Base-by-base conservation (phyloP, 2,888 invertebrate species). In the Lysandra coridon region DNA sequence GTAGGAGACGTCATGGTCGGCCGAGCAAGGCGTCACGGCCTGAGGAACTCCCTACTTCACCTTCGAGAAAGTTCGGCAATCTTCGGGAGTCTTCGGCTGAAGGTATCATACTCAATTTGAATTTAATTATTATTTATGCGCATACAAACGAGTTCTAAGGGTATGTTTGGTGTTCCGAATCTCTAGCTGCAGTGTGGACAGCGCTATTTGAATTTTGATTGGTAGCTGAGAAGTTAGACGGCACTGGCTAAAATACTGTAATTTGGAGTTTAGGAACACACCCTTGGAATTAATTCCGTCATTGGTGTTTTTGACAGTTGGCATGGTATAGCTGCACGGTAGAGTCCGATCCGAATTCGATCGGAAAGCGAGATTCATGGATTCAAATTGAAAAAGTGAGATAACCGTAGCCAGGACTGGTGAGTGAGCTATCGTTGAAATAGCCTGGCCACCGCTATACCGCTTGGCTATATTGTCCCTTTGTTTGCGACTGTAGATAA, bases 1-100 rank as follows among this genome's bases (percentile, higher is more conserved):
- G 85, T 86, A 88, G 88, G 86, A 89, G 87, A 89, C 82, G 88
- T 87, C 86, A 89, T 87, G 89, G 86, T 88, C 86, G 86, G 92
- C 86, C 89, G 88, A 81, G 82, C 80, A 81, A 83, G 82, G 82
- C 89, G 91, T 92, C 91, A 92, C 88, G 92, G 89, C 85, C 88
- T 87, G 87, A 81, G 87, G 90, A 87, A 74, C 89, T 87, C 82
- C 83, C 83, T 88, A 83, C 87, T 87, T 83, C 85, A 83, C 83
- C 87, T 88, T 90, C 91, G 90, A 87, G 84, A 86, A 83, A 82
- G 83, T 85, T 92, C 92, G 91, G 84, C 80, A 80, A 83, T 85
- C 85, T 85, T 89, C 90, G 92, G 78, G 49, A 69, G 79, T 73
- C 80, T 82, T 82, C 82, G 83, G 78, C 83, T 85, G 86, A 89